Evolutionary conservation across 2,797 vertebrate species (phyloP).

Genomic region (Nannoperca australis): DNA sequence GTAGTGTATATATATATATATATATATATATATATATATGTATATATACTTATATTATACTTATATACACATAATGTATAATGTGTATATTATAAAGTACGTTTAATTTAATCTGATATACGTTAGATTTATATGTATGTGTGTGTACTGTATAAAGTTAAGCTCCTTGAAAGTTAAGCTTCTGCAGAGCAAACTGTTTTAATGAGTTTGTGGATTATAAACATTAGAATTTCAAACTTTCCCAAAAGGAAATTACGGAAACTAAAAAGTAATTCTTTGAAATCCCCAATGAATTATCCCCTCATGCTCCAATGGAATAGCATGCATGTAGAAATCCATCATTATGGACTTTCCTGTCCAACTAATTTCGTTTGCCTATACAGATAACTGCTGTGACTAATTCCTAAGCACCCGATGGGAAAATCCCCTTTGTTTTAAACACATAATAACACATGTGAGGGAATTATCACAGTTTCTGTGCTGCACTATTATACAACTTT

Average conservation of each 20-base stretch:
- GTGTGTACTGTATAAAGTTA: constrained; percentile 42
- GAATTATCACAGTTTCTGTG: constrained; percentile 21
- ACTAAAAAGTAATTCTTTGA: constrained; percentile 67
- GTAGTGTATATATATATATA: not conserved
- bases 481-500: constrained; percentile 10
- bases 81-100: constrained; percentile 15
- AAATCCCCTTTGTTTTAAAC: constrained; percentile 32
- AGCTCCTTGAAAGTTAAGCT: constrained; percentile 66
- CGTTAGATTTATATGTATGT: constrained; percentile 13
- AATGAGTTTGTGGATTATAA: constrained; percentile 78
- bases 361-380: constrained; percentile 29
- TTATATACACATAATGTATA: constrained; percentile 5
- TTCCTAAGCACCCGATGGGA: not conserved
- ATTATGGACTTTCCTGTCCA: constrained; percentile 28
- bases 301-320: constrained; percentile 42
- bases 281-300: constrained; percentile 65
- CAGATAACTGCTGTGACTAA: constrained; percentile 33
- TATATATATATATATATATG: not conserved
- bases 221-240: constrained; percentile 66
- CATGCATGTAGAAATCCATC: constrained; percentile 36
- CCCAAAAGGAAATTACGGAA: constrained; percentile 62
- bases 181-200: constrained; percentile 58
- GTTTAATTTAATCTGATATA: constrained; percentile 40
- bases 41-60: constrained; percentile 1
- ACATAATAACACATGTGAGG: constrained; percentile 3